phyloP scores from a whole-genome alignment of 2,113 vertebrate species.

The Bubo bubo region DNA sequence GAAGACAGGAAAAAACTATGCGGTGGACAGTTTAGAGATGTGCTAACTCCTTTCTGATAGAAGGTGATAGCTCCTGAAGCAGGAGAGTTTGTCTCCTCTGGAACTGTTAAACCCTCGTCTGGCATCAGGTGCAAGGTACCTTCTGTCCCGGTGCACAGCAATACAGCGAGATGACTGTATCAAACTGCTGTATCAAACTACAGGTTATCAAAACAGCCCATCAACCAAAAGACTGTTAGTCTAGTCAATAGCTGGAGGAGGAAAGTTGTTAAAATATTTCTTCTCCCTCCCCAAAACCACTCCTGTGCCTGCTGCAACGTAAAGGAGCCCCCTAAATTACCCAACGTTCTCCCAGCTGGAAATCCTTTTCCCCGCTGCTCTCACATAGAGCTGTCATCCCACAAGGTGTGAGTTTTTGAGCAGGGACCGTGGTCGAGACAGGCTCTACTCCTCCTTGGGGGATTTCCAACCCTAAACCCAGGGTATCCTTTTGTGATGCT shows the following conservation, averaged over 20 bases:
- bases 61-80: background rate
- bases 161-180: fast-evolving
- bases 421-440: background rate
- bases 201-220: background rate
- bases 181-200: background rate
- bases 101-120: background rate
- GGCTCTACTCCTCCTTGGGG: background rate
- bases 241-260: background rate
- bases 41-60: background rate
- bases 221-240: background rate
- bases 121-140: background rate
- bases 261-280: background rate
- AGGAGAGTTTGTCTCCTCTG: background rate
- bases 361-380: background rate
- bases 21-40: background rate
- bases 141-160: background rate
- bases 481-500: background rate
- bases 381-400: background rate
- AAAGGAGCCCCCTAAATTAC: background rate
- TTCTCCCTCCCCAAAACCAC: background rate
- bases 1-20: background rate
- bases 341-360: background rate
- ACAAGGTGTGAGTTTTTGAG: background rate
- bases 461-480: background rate
- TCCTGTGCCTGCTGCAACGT: background rate